These are phyloP conservation scores for Ophion ellenae DNA, from an alignment of 2,888 invertebrate genomes.

Conservation along the genomic window DNA sequence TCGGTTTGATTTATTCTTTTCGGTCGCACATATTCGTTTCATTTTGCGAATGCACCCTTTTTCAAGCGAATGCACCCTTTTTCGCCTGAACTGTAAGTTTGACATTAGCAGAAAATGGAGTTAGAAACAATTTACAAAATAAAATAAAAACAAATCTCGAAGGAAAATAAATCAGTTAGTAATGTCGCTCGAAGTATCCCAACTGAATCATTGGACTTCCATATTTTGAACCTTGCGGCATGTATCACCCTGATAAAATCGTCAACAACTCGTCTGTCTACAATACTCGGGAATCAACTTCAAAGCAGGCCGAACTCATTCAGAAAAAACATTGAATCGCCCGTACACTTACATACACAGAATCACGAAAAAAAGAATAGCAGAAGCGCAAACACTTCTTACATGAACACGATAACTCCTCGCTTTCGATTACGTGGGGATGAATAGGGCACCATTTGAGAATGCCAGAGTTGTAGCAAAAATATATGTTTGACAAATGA, in stretches of 20 bases:
- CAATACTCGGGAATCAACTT: slow-evolving; percentile 14
- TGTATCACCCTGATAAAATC: slow-evolving; percentile 31
- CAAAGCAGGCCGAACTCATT: slow-evolving; percentile 18
- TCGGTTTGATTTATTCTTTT: no score
- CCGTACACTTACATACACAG: neutral
- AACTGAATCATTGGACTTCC: slow-evolving; percentile 70
- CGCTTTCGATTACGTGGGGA: no score
- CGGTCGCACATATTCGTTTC: neutral
- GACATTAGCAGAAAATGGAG: neutral
- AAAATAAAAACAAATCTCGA: slow-evolving; percentile 22
- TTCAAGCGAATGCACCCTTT: neutral
- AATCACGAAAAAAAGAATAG: slow-evolving; percentile 11
- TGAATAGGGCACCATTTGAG: slow-evolving; percentile 11
- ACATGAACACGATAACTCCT: slow-evolving; percentile 20
- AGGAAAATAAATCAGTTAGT: slow-evolving; percentile 47
- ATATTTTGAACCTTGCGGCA: slow-evolving; percentile 63
- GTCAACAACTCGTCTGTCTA: slow-evolving; percentile 40
- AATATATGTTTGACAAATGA: slow-evolving; percentile 3
- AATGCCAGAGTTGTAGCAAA: slow-evolving; percentile 37
- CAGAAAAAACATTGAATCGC: slow-evolving; percentile 34
- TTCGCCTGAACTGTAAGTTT: neutral
- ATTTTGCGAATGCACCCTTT: neutral
- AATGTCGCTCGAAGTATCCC: slow-evolving; percentile 64
- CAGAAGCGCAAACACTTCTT: neutral
- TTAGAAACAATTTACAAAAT: neutral